phyloP scores from a whole-genome alignment of 2,888 invertebrate genomes.

The Drosophila recens region DNA sequence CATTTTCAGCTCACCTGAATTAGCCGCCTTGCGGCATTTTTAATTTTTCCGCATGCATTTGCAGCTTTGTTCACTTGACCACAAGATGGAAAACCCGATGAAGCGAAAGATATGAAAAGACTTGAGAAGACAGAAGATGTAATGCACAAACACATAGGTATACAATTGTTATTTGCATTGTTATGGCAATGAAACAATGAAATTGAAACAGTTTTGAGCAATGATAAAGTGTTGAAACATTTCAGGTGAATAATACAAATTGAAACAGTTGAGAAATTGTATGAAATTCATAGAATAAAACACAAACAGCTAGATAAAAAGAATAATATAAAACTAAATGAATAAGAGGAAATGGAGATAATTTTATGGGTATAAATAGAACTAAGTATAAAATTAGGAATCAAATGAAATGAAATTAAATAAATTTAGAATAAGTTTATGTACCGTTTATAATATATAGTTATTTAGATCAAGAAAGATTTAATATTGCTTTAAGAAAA shows the following conservation, averaged over 20 bases:
- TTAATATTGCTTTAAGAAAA: too few relatives aligned
- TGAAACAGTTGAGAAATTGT: background rate
- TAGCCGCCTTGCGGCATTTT: slow-evolving; percentile 21
- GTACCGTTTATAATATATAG: too few relatives aligned
- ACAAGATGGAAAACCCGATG: slow-evolving; percentile 1
- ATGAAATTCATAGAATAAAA: background rate
- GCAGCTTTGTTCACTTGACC: slow-evolving; percentile 5
- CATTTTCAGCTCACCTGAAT: slow-evolving; percentile 41
- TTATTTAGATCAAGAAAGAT: too few relatives aligned
- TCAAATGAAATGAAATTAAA: background rate
- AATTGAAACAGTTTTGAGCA: background rate
- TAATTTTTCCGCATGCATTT: slow-evolving; percentile 16
- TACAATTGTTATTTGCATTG: background rate
- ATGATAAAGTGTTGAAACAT: background rate
- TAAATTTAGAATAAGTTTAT: background rate
- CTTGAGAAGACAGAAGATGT: background rate
- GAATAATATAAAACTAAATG: background rate
- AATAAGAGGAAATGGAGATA: background rate
- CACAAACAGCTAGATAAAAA: too few relatives aligned
- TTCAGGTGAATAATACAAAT: background rate
- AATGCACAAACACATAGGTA: too few relatives aligned
- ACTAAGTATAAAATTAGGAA: background rate
- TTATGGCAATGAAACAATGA: background rate
- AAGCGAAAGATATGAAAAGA: background rate
- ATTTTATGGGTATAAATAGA: background rate